Evolutionary conservation across 2,113 vertebrate species (phyloP).

Genomic region (Prochilodus magdalenae): DNA sequence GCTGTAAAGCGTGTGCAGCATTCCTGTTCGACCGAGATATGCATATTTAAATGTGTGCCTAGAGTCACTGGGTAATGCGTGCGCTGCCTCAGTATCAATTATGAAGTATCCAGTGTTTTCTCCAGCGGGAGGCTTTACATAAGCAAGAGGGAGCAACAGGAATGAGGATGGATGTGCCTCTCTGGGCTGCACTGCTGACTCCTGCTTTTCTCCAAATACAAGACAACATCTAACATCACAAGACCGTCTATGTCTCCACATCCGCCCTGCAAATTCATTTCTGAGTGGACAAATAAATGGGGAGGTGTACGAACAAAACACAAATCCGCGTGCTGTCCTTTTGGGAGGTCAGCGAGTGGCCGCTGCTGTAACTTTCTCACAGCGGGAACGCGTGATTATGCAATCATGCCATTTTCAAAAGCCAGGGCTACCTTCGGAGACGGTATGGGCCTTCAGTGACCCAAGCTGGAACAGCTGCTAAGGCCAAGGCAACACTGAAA

Average conservation of each 20-base stretch:
- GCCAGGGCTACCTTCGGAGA: neutral
- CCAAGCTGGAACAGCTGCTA: neutral
- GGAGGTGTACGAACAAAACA: neutral
- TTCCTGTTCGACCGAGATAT: neutral
- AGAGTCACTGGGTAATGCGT: constrained; percentile 21
- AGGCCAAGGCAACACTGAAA: neutral
- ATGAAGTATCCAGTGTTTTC: constrained; percentile 27
- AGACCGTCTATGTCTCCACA: neutral
- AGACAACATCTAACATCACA: neutral
- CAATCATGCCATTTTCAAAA: neutral
- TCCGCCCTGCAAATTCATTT: neutral
- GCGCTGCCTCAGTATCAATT: constrained; percentile 31
- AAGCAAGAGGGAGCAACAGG: neutral
- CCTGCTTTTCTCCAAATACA: constrained; percentile 1
- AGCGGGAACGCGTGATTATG: neutral
- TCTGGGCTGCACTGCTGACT: neutral
- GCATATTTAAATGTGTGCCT: neutral
- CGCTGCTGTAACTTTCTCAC: neutral
- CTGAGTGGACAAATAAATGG: neutral
- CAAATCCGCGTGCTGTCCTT: neutral
- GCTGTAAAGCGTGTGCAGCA: neutral
- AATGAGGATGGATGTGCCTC: neutral
- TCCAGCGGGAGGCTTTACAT: constrained; percentile 2
- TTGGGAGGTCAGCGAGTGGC: neutral
- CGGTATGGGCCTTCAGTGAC: neutral